Percentiles rank a stretch among this genome's conserved stretches.
phyloP scores from a whole-genome alignment of 2,113 vertebrate species.

The Ptychochromis oligacanthus region DNA sequence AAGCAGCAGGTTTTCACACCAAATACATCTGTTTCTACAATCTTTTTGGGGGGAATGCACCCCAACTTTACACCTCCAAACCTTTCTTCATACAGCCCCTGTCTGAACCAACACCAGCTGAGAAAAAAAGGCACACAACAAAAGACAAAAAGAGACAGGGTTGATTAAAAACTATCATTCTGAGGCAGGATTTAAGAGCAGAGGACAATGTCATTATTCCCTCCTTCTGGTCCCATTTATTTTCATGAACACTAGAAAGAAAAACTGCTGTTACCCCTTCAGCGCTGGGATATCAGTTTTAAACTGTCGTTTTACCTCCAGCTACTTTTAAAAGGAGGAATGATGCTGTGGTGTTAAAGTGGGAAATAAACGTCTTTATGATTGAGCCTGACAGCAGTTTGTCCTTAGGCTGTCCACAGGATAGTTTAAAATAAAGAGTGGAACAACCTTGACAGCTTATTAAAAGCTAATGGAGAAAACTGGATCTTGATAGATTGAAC shows the following conservation, averaged over 20 bases:
- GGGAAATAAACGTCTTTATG: background rate
- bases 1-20: background rate
- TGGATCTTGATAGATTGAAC: background rate
- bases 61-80: background rate
- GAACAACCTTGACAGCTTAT: conserved; percentile 4
- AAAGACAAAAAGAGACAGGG: background rate
- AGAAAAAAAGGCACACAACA: too few relatives aligned
- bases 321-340: background rate
- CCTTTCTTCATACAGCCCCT: background rate
- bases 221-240: background rate
- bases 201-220: background rate
- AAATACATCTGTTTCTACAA: background rate
- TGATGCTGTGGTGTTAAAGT: background rate
- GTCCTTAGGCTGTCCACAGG: conserved; percentile 14
- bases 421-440: background rate
- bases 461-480: background rate
- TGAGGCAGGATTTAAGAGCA: background rate
- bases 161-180: background rate
- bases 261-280: background rate
- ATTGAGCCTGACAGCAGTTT: conserved; percentile 14
- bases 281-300: background rate
- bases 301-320: conserved; percentile 1
- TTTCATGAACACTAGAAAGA: conserved; percentile 3
- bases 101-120: background rate
- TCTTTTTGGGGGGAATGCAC: background rate